Conservation (phyloP, 2,888 invertebrate genomes). For the Willowsia nigromaculata region DNA sequence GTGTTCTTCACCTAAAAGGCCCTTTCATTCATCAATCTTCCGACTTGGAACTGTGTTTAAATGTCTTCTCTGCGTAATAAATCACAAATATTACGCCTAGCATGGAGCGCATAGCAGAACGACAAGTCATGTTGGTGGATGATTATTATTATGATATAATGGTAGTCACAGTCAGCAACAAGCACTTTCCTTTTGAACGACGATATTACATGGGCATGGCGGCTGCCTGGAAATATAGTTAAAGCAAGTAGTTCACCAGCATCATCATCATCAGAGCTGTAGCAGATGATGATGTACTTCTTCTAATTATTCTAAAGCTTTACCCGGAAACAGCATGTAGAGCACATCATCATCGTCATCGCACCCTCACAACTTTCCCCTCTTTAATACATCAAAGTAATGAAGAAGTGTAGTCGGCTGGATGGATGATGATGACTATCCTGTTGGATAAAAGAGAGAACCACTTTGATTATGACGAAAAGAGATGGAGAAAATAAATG, state of each 20-base stretch:
- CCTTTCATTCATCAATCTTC: slow-evolving; percentile 5
- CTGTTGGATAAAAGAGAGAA: not conserved
- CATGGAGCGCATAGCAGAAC: too few species aligned
- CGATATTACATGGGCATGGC: not conserved
- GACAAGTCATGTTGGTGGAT: too few species aligned
- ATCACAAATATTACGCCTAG: too few species aligned
- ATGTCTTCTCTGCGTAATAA: not conserved
- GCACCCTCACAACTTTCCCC: not conserved
- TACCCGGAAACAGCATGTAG: slow-evolving; percentile 7
- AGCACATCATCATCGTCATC: not conserved
- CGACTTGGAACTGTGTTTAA: not conserved
- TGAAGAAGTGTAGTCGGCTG: not conserved
- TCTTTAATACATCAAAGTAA: slow-evolving; percentile 15
- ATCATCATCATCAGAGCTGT: not conserved
- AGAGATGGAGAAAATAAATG: not conserved
- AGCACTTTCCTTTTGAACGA: not conserved
- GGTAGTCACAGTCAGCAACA: not conserved
- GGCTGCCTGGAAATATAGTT: not conserved
- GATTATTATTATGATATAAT: not conserved
- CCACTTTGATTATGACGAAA: not conserved
- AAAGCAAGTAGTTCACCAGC: slow-evolving; percentile 6
- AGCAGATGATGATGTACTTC: slow-evolving; percentile 18
- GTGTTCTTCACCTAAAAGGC: not conserved
- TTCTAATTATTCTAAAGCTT: slow-evolving; percentile 13
- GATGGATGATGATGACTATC: not conserved